Evolutionary conservation across 2,888 invertebrate genomes (phyloP).

Genomic region (Andrena camellia): DNA sequence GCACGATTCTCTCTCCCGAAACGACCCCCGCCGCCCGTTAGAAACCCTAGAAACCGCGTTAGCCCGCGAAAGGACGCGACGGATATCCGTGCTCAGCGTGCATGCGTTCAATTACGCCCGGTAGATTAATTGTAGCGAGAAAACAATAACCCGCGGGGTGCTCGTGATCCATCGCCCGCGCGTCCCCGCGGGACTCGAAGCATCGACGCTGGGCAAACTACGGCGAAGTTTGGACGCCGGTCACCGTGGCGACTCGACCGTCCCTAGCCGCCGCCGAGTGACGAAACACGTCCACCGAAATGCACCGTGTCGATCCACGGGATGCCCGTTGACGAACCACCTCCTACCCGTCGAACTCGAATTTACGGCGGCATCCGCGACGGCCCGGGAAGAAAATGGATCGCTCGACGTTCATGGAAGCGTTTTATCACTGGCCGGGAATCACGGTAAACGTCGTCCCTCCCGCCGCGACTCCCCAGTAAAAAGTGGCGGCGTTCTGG

Average conservation of each 20-base stretch:
- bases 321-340: slow-evolving; percentile 28
- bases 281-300: not conserved
- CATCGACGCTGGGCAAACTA: slow-evolving; percentile 1
- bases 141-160: slow-evolving; percentile 53
- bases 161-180: slow-evolving; percentile 66
- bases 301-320: not conserved
- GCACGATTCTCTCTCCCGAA: not conserved
- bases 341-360: not conserved
- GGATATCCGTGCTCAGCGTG: not conserved
- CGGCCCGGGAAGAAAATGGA: not conserved
- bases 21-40: not conserved
- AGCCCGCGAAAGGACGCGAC: not conserved
- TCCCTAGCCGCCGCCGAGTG: not conserved
- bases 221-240: slow-evolving; percentile 20
- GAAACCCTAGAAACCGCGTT: not conserved
- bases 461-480: not conserved
- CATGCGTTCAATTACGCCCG: slow-evolving; percentile 27
- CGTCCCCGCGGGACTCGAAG: slow-evolving; percentile 28
- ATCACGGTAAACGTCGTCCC: not conserved
- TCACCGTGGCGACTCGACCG: slow-evolving; percentile 17
- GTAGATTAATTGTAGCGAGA: slow-evolving; percentile 53
- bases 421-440: not conserved
- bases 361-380: slow-evolving; percentile 10
- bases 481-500: not conserved
- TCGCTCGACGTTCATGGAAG: not conserved